Base-by-base conservation (phyloP, 2,113 vertebrate species). In the Astur gentilis region DNA sequence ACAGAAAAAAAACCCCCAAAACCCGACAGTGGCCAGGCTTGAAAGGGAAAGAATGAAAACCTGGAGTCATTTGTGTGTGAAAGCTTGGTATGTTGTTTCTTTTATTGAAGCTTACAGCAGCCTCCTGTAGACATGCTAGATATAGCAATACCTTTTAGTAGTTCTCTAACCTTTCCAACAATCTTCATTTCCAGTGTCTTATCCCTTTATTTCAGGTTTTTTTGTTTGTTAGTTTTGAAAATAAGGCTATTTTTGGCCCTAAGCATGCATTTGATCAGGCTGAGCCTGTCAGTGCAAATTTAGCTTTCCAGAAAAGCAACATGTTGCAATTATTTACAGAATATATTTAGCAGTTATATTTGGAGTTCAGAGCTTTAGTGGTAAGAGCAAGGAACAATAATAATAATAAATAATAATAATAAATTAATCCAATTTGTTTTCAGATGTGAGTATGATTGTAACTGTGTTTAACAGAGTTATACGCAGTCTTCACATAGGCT, bases 21-120 rank as follows among this genome's bases (percentile, higher is more conserved):
- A 0, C 1, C 2, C 8, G 23, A 15, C 2, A 42, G 11, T 14
- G 12, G 11, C 19, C 45, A 1, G 4, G 52, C 34, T 44, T 62
- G 16, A 90, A 78, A 93, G 7, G 13, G 23, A 75, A 62, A 57
- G 40, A 78, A 77, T 40, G 1, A 73, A 90, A 84, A 55, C 15
- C 26, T 65, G 16, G 21, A 66, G 50, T 58, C 3, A 65, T 50
- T 54, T 52, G 57, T 58, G 8, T 6, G 2, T 47, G 15, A 66
- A 87, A 83, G 5, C 6, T 73, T 75, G 1, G 3, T 55, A 31
- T 16, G 27, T 49, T 45, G 1, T 42, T 65, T 65, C 42, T 34
- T 67, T 70, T 50, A 26, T 13, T 57, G 44, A 83, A 12, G 22
- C 44, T 73, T 65, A 38, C 27, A 19, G 14, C 31, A 18, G 4